Base-by-base conservation (phyloP, 1,140 invertebrate species). In the Caenorhabditis brenneri region DNA sequence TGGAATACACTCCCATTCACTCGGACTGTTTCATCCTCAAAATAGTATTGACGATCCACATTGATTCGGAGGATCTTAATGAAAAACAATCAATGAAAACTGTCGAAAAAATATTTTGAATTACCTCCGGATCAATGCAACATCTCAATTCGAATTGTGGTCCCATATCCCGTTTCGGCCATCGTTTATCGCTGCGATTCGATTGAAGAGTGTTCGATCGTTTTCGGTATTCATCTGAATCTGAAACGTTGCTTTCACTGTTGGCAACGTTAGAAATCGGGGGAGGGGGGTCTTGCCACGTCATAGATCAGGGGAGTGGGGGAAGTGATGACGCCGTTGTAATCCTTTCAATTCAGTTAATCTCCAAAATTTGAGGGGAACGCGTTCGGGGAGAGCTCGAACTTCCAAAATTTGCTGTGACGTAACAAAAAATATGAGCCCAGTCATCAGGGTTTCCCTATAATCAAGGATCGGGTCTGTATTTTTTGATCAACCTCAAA, bases 1-100 rank as follows among this genome's bases (percentile, higher is more conserved):
- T 46, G 24, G 69, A 85, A 85, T 1, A 85, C 80, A 42, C 81
- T 84, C 2, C 84, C 84, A 39, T 82, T 85, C 15, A 81, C 33
- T 19, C 65, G 24, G 42, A 82, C 81, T 24, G 42, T 46, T 48
- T 85, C 80, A 42, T 85, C 84, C 58, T 85, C 84, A 27, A 85
- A 82, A 42, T 74, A 85, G 16, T 55, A 74, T 6, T 82, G 55
- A 15, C 53, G 60, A 12, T 85, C 84, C 5, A 85, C 79, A 31
- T 85, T 85, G 19, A 31, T 36, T 39, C 83, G 51, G 6, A 81
- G 48, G 19, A 74, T 74, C 65, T 74, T 15, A n/a, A 65, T 36
- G 3, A 33, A 74, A 22, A 42, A 0, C 1, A n/a, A 19, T 29
- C 15, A 36, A 19, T 31, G 6, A 6, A n/a, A 31, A 9, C 24